Base-by-base conservation (phyloP, 2,113 vertebrate genomes). In the Boleophthalmus pectinirostris region DNA sequence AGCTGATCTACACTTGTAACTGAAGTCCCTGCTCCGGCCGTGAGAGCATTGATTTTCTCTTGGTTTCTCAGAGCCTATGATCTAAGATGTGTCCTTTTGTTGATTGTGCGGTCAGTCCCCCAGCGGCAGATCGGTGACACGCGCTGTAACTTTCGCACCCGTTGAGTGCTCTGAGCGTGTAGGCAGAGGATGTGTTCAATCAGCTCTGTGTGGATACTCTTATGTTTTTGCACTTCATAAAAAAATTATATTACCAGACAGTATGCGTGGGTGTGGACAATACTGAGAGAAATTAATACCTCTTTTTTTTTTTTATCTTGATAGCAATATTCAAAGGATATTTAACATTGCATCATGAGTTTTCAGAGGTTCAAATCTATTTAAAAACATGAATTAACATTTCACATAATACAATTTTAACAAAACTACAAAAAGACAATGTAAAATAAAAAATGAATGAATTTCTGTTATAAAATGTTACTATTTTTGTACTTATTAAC, bases 41-140 rank as follows among this genome's bases (percentile, higher is more conserved):
- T 83, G 80, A 89, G 84, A 77, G 80, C 83, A 88, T 84, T 70
- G 81, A 80, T 89, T 85, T 80, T 80, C 66, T 79, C 77, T 81
- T 65, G 7, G 61, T 81, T 80, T 83, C 84, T 76, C 63, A 49
- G 72, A 70, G 66, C 68, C 70, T 74, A 78, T 81, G 75, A 58
- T 72, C 77, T 71, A 74, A 83, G 69, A 73, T 78, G 74, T 71
- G 72, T 82, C 72, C 75, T 70, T 75, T 66, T 82, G 80, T 87
- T 81, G 70, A 75, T 73, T 21, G 85, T 80, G 74, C 65, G 69
- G 77, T 77, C 20, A 74, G 87, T 68, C 79, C 83, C 76, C 80
- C 11, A 13, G 80, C 81, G 85, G 79, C 70, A 69, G 80, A 85
- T 87, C 84, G 49, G 61, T 88, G 77, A 77, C 84, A n/a, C 1